phyloP scores from a whole-genome alignment of 2,113 vertebrate genomes.

The Saguinus imperator region DNA sequence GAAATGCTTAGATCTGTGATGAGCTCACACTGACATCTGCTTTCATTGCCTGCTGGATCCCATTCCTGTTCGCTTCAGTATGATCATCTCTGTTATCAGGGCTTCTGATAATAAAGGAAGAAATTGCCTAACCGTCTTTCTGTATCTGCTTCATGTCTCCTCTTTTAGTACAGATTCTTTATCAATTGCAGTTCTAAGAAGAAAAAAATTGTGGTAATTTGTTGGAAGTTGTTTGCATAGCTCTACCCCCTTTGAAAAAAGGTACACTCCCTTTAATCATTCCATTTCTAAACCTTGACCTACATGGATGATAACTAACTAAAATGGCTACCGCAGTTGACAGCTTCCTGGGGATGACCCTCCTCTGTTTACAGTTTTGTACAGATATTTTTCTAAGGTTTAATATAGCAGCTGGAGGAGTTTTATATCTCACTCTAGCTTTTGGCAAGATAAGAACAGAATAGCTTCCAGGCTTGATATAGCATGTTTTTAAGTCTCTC shows the following conservation, averaged over 20 bases:
- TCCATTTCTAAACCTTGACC: constrained; percentile 18
- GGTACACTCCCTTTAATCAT: not conserved
- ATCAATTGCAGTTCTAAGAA: not conserved
- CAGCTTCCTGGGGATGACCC: not conserved
- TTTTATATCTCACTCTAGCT: constrained; percentile 14
- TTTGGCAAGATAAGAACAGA: constrained; percentile 36
- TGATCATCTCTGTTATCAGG: not conserved
- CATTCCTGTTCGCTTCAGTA: not conserved
- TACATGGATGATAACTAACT: not conserved
- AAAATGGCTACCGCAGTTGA: not conserved
- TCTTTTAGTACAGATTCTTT: not conserved
- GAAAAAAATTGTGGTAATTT: not conserved
- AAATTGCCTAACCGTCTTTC: not conserved
- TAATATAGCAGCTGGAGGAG: constrained; percentile 8
- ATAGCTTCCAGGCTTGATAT: constrained; percentile 14
- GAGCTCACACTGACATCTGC: not conserved
- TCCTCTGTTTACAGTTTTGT: constrained; percentile 17
- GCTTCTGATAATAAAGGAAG: constrained; percentile 20
- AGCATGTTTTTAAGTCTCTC: not conserved
- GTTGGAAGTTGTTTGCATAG: not conserved
- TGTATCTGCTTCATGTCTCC: not conserved
- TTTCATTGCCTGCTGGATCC: not conserved
- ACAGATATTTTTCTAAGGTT: not conserved
- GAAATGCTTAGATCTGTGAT: not conserved
- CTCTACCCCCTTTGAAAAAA: not conserved